These are phyloP conservation scores for Drosophila bifasciata DNA, from an alignment of 1,140 invertebrate genomes.

Conservation along the genomic window DNA sequence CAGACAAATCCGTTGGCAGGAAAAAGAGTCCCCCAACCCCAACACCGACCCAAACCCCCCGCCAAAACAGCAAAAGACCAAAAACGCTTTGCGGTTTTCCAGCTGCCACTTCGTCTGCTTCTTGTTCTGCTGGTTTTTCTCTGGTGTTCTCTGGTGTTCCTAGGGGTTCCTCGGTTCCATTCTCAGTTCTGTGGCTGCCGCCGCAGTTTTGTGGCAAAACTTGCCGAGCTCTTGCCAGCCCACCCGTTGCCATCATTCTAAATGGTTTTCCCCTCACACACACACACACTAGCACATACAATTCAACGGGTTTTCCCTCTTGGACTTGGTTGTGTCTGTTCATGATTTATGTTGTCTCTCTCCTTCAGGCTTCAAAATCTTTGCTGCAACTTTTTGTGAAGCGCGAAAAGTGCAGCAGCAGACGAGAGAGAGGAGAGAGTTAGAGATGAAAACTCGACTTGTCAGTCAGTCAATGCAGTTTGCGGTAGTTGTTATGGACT, in stretches of 20 bases:
- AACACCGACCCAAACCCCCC: constrained; percentile 20
- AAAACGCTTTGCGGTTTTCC: constrained; percentile 68
- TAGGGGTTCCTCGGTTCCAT: not conserved
- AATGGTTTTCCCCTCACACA: constrained; percentile 44
- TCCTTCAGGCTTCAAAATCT: constrained; percentile 35
- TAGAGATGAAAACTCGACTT: constrained; percentile 67
- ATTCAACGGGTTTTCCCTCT: constrained; percentile 11
- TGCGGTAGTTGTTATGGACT: constrained; percentile 55
- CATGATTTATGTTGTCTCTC: constrained; percentile 77
- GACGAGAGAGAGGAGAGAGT: not conserved
- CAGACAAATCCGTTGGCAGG: constrained; percentile 39
- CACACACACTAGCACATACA: constrained; percentile 22
- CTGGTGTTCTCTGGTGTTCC: too few relatives aligned
- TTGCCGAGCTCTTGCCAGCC: constrained; percentile 21
- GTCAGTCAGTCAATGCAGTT: constrained; percentile 69
- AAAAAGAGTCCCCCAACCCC: constrained; percentile 57
- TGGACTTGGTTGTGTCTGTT: constrained; percentile 63
- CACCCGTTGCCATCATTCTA: constrained; percentile 8
- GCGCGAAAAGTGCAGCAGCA: constrained; percentile 36
- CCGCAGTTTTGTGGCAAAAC: constrained; percentile 54
- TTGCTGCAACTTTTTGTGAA: constrained; percentile 13
- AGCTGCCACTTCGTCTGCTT: constrained; percentile 31
- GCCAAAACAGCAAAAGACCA: constrained; percentile 49
- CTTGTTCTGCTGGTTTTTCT: constrained; percentile 43
- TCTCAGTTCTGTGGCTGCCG: constrained; percentile 28